phyloP scores from a whole-genome alignment of 2,888 invertebrate genomes.

The Germaria angustata region DNA sequence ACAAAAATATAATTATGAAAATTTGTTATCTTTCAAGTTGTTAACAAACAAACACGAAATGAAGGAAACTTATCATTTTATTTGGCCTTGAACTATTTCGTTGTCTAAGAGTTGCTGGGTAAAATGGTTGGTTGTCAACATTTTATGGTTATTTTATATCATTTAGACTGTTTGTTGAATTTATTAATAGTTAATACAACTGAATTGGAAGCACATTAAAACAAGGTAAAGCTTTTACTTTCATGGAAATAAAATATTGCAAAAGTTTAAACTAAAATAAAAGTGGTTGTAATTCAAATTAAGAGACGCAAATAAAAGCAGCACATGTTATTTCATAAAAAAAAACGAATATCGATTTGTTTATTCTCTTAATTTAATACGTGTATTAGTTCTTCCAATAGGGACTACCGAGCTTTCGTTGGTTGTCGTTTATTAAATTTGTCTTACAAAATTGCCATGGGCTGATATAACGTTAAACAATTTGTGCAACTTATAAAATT shows the following conservation, averaged over 20 bases:
- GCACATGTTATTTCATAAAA: neutral
- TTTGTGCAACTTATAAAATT: too few species aligned
- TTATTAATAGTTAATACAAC: neutral
- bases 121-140: neutral
- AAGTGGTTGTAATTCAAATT: neutral
- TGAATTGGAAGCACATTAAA: neutral
- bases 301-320: neutral
- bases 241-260: neutral
- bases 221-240: neutral
- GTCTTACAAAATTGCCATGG: too few species aligned
- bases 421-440: too few species aligned
- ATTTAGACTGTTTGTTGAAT: neutral
- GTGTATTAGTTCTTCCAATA: too few species aligned
- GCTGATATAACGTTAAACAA: too few species aligned
- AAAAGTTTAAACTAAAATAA: neutral
- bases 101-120: neutral
- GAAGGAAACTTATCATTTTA: neutral
- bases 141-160: neutral
- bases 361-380: too few species aligned
- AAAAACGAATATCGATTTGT: slow-evolving; percentile 10
- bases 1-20: neutral
- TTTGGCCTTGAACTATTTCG: slow-evolving; percentile 22
- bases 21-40: neutral
- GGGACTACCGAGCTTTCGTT: too few species aligned
- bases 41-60: neutral